phyloP scores from a whole-genome alignment of 2,888 invertebrate species.

The Meghimatium bilineatum region DNA sequence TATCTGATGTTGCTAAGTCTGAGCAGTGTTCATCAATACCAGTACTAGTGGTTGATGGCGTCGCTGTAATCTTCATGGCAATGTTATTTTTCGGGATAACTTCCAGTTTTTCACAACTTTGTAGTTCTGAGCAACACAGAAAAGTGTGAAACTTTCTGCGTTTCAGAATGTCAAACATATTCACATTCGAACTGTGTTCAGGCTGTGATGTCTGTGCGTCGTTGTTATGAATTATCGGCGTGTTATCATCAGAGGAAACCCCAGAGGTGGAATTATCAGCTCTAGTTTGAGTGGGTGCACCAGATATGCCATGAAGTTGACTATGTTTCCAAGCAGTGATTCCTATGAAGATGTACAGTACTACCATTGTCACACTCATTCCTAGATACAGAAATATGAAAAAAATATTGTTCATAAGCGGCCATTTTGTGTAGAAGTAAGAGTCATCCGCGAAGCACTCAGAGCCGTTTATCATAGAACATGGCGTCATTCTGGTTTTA shows the following conservation, averaged over 20 bases:
- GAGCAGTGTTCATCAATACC: background rate
- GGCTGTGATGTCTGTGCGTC: background rate
- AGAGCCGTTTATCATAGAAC: conserved; percentile 6
- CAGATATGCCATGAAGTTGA: background rate
- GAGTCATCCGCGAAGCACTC: conserved; percentile 2
- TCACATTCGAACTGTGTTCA: background rate
- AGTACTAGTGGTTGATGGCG: background rate
- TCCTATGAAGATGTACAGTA: conserved; percentile 9
- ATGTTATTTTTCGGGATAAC: too few relatives aligned
- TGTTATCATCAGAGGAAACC: background rate
- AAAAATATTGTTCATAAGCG: background rate
- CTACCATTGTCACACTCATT: background rate
- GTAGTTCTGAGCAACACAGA: background rate
- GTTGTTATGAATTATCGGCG: background rate
- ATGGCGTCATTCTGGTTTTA: conserved; percentile 16
- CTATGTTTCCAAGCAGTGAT: conserved; percentile 14
- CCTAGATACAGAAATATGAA: conserved; percentile 1
- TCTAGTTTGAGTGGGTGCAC: background rate
- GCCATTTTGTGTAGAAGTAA: conserved; percentile 33
- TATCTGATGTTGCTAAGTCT: background rate
- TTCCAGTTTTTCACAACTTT: background rate
- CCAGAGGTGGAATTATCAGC: background rate
- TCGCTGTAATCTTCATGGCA: too few relatives aligned
- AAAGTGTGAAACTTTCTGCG: background rate
- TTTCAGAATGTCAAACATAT: background rate